phyloP scores from a whole-genome alignment of 1,140 invertebrate genomes.

The Papilio helenus region DNA sequence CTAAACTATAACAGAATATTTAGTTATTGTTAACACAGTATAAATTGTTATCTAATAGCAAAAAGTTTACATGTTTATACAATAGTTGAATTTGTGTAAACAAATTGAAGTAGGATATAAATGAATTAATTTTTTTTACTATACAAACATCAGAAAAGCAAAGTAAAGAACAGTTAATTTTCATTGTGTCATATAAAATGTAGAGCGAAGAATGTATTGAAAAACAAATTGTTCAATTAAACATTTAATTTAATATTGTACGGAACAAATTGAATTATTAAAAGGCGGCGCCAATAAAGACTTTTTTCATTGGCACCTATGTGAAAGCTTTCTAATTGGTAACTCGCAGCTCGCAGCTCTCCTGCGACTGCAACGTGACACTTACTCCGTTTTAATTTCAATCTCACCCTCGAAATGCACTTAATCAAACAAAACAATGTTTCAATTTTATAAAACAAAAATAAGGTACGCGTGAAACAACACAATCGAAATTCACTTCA shows the following conservation, averaged over 20 bases:
- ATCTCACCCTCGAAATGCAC: conserved; percentile 24
- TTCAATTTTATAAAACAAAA: conserved; percentile 1
- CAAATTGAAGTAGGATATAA: no score
- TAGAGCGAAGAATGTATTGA: no score
- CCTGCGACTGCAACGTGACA: conserved; percentile 37
- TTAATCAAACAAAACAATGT: conserved; percentile 29
- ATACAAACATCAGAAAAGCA: no score
- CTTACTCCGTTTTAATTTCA: conserved; percentile 44
- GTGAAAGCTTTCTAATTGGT: conserved; percentile 71
- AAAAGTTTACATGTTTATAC: no score
- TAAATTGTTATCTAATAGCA: no score
- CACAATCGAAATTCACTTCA: neutral
- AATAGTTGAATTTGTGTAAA: no score
- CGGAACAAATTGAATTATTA: conserved; percentile 46
- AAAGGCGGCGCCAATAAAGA: conserved; percentile 40
- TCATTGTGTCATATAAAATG: no score
- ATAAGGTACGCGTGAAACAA: conserved; percentile 14
- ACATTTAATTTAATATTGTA: conserved; percentile 33
- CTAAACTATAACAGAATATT: no score
- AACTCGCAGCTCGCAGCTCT: conserved; percentile 57
- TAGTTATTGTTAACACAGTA: no score
- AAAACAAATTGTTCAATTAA: no score
- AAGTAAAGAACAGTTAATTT: no score
- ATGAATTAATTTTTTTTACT: no score
- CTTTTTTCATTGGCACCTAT: conserved; percentile 57